Evolutionary conservation across 1,140 invertebrate genomes (phyloP).

Genomic region (Batillaria attramentaria): DNA sequence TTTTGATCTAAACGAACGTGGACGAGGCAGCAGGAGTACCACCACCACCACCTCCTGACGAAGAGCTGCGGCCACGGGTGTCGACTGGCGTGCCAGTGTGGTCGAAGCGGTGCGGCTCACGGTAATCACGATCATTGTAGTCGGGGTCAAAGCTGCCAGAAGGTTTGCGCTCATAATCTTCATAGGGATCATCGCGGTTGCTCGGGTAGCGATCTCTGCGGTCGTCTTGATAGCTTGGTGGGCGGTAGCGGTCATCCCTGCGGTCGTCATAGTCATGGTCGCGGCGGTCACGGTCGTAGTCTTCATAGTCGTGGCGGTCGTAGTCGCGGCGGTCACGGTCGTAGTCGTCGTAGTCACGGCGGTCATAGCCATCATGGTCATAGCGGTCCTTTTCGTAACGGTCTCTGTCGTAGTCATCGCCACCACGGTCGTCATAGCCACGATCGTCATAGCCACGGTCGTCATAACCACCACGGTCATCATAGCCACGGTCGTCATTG

Average conservation of each 20-base stretch:
- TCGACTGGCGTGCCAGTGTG: constrained; percentile 13
- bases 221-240: constrained; percentile 11
- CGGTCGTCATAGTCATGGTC: constrained; percentile 23
- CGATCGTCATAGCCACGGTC: constrained; percentile 19
- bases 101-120: constrained; percentile 27
- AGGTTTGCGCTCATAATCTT: constrained; percentile 30
- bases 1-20: constrained; percentile 15
- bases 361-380: constrained; percentile 35
- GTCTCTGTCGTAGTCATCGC: constrained; percentile 38
- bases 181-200: constrained; percentile 6
- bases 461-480: constrained; percentile 19
- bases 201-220: not conserved
- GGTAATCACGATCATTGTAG: constrained; percentile 21
- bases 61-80: not conserved
- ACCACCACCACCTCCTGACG: not conserved
- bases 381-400: constrained; percentile 32
- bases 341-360: constrained; percentile 34
- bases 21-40: constrained; percentile 10
- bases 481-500: constrained; percentile 1
- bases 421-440: constrained; percentile 34
- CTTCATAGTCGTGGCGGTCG: constrained; percentile 33
- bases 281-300: constrained; percentile 22
- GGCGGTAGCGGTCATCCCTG: constrained; percentile 11
- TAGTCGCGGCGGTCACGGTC: constrained; percentile 29
- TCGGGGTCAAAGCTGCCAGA: constrained; percentile 32